phyloP scores from a whole-genome alignment of 2,888 invertebrate species.

The Dastarcus helophoroides region DNA sequence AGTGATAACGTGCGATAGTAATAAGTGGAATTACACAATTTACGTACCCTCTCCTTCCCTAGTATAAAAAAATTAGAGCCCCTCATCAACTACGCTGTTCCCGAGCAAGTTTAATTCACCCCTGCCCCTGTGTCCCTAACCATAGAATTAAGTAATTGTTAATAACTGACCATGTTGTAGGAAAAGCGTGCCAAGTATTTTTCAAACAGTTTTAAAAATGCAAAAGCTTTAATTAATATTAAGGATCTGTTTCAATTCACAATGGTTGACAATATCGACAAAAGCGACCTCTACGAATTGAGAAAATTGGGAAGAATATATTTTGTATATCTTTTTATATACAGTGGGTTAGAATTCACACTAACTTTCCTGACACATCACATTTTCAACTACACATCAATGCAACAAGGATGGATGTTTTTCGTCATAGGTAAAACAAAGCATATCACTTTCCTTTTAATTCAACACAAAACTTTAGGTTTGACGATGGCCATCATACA shows the following conservation, averaged over 20 bases:
- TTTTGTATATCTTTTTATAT: constrained; percentile 86
- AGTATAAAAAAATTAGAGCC: too few species aligned
- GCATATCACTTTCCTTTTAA: too few species aligned
- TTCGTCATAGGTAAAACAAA: constrained; percentile 64
- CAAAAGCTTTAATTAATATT: constrained; percentile 28
- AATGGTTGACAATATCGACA: constrained; percentile 53
- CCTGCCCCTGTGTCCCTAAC: too few species aligned
- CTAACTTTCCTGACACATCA: constrained; percentile 93
- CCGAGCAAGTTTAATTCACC: too few species aligned
- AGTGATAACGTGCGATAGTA: too few species aligned
- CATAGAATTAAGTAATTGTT: too few species aligned
- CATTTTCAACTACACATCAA: constrained; percentile 78
- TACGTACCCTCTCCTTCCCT: too few species aligned
- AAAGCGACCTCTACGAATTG: constrained; percentile 51
- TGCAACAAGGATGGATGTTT: constrained; percentile 98
- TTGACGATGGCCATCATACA: constrained; percentile 83
- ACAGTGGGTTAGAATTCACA: constrained; percentile 95
- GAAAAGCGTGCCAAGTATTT: constrained; percentile 59
- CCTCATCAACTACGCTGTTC: too few species aligned
- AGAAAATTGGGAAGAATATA: constrained; percentile 63
- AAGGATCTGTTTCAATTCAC: constrained; percentile 47
- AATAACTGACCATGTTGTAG: too few species aligned
- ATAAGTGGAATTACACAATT: too few species aligned
- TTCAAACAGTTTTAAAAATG: constrained; percentile 39
- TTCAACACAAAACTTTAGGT: constrained; percentile 42